Evolutionary conservation across 2,888 invertebrate species (phyloP), one percentile per base, ranked within the genome.

Genomic region (Tetheella fluctuosa): DNA sequence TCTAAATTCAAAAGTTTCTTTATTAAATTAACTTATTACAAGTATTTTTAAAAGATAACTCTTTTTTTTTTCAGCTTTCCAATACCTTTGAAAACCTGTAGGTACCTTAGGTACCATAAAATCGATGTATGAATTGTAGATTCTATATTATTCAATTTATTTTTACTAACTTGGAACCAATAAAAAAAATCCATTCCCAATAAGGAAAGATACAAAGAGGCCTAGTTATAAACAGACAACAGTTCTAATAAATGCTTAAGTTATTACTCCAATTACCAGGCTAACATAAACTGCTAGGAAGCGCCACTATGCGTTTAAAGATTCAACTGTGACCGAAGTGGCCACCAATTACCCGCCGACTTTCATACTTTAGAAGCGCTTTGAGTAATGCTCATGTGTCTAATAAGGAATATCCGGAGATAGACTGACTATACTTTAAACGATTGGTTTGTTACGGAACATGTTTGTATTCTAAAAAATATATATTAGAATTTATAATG

Each of bases 251-350:
- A 39, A 37, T 37, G 15, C n/a, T 6, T 6, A 39, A n/a, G 6
- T 10, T 48, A 48, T 52, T 23, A 17, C 56, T 55, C 53, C 61
- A 65, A 63, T 66, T 73, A 76, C 76, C 23, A 70, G 72, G 74
- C 62, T 57, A 54, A 56, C 67, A 71, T 74, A 73, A 71, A 64
- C 63, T 56, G 69, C 68, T 58, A 78, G 78, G 74, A 77, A 76
- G 71, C 65, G 61, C 59, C 59, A 61, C 59, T 62, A 61, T 67
- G 68, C 73, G 70, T 75, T 78, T 78, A 76, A 71, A 74, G 77
- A 78, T 78, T 78, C 66, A 65, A 73, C 64, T 78, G 77, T 78
- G 73, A 78, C 79, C 65, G 67, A 61, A 64, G 72, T 52, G 59
- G 59, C 60, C 60, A 20, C 17, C 17, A 48, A 48, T 48, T 48